Base-by-base conservation (phyloP, 2,797 vertebrate species). In the Cryptoblepharus egeriae region DNA sequence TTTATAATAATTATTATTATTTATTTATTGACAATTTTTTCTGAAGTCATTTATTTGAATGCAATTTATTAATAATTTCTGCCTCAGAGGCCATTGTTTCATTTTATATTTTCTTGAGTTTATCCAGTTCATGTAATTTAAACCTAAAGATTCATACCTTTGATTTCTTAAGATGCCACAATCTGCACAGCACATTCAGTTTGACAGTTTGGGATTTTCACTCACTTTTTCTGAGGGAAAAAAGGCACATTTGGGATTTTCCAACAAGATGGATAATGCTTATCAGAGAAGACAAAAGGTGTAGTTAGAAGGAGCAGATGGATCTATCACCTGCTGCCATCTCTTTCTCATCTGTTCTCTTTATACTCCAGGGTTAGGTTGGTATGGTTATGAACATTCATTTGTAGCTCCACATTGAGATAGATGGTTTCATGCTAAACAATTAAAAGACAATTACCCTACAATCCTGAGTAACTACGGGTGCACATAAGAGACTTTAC, bases 61-160 rank as follows among this genome's bases (percentile, higher is more conserved):
- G n/a, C n/a, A n/a, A n/a, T n/a, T n/a, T n/a, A n/a, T n/a, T n/a
- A n/a, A n/a, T n/a, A n/a, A n/a, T n/a, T n/a, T n/a, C n/a, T n/a
- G n/a, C n/a, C n/a, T n/a, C n/a, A n/a, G n/a, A n/a, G n/a, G n/a
- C n/a, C n/a, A n/a, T n/a, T n/a, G n/a, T n/a, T n/a, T n/a, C n/a
- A n/a, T n/a, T n/a, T n/a, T n/a, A n/a, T n/a, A n/a, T n/a, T n/a
- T n/a, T n/a, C n/a, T n/a, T 78, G 74, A 85, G 84, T 49, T 74
- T 52, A 81, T 78, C 57, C 78, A 88, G 39, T 42, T 42, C 24
- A 32, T 61, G 79, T 64, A 64, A 81, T 42, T 60, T 75, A 76
- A 79, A 83, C 75, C 70, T 92, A 90, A 88, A 84, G 88, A 70
- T 74, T 84, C 35, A 83, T 80, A 77, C 57, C 42, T 89, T 87